Evolutionary conservation across 2,797 vertebrate genomes (phyloP).

Genomic region (Rallus crepitans): DNA sequence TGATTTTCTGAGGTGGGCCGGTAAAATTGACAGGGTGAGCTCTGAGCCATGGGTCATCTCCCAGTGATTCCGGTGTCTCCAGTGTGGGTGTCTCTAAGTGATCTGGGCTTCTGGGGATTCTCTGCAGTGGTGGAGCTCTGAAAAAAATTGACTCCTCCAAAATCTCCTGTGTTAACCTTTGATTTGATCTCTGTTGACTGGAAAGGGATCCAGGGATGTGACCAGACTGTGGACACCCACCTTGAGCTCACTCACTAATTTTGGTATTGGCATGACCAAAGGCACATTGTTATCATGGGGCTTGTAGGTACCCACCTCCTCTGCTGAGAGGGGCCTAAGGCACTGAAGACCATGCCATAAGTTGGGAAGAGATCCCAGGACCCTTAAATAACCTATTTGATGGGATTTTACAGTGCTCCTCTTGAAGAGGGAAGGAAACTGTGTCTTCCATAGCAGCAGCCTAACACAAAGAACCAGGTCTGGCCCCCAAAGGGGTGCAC

Average conservation of each 20-base stretch:
- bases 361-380: background rate
- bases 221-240: no score
- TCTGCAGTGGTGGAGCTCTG: background rate
- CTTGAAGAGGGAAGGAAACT: background rate
- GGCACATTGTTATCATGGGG: background rate
- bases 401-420: background rate
- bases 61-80: background rate
- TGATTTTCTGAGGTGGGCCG: background rate
- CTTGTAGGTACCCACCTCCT: background rate
- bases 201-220: background rate
- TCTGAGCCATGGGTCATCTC: background rate
- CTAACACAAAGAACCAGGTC: accelerated
- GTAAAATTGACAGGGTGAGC: background rate
- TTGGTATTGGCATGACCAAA: background rate
- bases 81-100: background rate
- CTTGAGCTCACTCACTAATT: background rate
- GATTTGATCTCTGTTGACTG: background rate
- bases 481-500: background rate
- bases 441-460: background rate
- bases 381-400: background rate
- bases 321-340: background rate
- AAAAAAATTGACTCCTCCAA: background rate
- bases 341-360: background rate
- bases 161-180: background rate
- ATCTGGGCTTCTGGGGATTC: background rate